Base-by-base conservation (phyloP, 2,113 vertebrate genomes). In the Carassius auratus region DNA sequence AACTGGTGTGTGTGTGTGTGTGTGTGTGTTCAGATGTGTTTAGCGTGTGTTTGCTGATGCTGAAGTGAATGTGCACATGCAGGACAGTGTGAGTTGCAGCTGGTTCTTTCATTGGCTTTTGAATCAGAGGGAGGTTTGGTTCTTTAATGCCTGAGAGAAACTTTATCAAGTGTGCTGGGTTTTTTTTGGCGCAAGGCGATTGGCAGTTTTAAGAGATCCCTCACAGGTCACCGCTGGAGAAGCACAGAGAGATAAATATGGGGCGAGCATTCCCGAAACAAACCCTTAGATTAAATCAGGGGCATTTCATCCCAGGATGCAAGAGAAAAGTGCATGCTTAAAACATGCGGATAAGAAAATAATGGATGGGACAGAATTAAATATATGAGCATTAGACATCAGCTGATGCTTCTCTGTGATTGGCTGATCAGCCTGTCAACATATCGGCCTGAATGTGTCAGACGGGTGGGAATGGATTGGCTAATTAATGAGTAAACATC, bases 201-300 rank as follows among this genome's bases (percentile, higher is more conserved):
- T 42, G 38, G 5, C 87, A 91, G 89, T 86, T 90, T 89, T 91
- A 83, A 91, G 89, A 88, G 83, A 76, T 88, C 55, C 87, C 90
- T 90, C 89, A 81, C 81, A 74, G 89, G 91, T 91, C 78, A 88
- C 62, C 76, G 84, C 88, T 77, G 84, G 71, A 87, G 87, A 90
- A 90, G 84, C 83, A 91, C 89, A 78, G 73, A 80, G 81, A 87
- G 75, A 82, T 74, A 55, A 66, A 89, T 76, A 48, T 64, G 78
- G 81, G 75, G 55, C 76, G n/a, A 81, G 73, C 68, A 36, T 26
- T 42, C 21, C 48, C 26, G 52, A 52, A 81, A 68, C 48, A 52
- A 66, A 66, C 23, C 61, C 61, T 1, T 3, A 36, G 80, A 82
- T 69, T 33, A 33, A 71, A 82, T 69, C 62, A 82, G 52, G 23